Percentiles rank a stretch among this genome's conserved stretches.
These are phyloP conservation scores for Elymnias hypermnestra DNA, from an alignment of 1,140 invertebrate genomes.

Conservation along the genomic window DNA sequence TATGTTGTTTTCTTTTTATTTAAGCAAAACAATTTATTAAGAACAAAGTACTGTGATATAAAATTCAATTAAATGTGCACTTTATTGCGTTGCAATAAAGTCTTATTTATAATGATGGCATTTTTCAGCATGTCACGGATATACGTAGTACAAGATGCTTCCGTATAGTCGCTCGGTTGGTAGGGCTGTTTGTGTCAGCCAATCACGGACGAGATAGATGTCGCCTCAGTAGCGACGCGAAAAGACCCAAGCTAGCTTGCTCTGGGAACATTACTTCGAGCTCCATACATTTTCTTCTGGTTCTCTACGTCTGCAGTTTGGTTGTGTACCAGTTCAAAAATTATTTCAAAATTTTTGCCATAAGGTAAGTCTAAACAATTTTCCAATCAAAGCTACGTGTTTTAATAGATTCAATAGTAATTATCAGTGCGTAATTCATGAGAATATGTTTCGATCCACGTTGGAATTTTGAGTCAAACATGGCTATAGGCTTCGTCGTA, in stretches of 20 bases:
- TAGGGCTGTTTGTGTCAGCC: constrained; percentile 37
- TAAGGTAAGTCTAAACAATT: constrained; percentile 71
- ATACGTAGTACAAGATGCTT: constrained; percentile 64
- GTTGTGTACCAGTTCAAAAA: constrained; percentile 74
- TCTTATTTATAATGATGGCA: constrained; percentile 24
- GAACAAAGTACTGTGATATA: constrained; percentile 50
- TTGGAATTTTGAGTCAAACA: constrained; percentile 75
- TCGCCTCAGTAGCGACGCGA: constrained; percentile 69
- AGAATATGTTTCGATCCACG: constrained; percentile 66
- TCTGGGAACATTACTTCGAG: constrained; percentile 75
- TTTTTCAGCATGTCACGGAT: constrained; percentile 60
- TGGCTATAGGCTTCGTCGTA: constrained; percentile 71
- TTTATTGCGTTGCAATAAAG: constrained; percentile 9
- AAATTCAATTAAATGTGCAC: constrained; percentile 18
- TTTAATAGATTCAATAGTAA: constrained; percentile 51
- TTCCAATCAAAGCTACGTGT: constrained; percentile 52
- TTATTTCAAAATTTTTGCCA: constrained; percentile 76
- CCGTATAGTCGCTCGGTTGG: constrained; percentile 41
- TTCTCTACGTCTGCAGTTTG: constrained; percentile 75
- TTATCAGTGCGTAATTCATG: constrained; percentile 42
- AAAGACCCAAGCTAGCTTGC: constrained; percentile 67
- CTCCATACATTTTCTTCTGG: constrained; percentile 76
- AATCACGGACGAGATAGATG: constrained; percentile 60
- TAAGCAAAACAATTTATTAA: constrained; percentile 46
- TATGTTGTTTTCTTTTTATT: constrained; percentile 34